A percentile compares a stretch with the other conserved stretches of the same genome.
Conservation (phyloP, 1,140 invertebrate species). For the Episyrphus balteatus region DNA sequence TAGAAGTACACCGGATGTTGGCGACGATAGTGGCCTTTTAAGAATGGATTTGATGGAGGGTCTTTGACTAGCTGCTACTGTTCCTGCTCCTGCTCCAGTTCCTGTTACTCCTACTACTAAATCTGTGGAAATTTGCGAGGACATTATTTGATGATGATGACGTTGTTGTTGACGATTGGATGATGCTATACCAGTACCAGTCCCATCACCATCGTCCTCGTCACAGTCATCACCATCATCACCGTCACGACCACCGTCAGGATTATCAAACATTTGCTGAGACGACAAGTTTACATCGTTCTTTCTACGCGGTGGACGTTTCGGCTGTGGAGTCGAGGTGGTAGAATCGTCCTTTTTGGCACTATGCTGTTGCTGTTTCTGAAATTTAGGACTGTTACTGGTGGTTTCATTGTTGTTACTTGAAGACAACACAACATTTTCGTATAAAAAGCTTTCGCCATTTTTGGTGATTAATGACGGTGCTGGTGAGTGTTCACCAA, state of each 20-base stretch:
- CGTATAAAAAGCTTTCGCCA: constrained; percentile 36
- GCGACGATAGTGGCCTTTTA: constrained; percentile 44
- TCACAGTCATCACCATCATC: background rate
- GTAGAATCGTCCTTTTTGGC: too few relatives aligned
- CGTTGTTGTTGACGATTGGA: background rate
- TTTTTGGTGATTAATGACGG: constrained; percentile 10
- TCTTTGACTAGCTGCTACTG: too few relatives aligned
- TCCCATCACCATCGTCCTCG: background rate
- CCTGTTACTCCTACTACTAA: background rate
- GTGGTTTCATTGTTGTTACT: constrained; percentile 1
- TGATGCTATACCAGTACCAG: background rate
- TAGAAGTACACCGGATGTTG: background rate
- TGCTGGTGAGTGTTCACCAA: constrained; percentile 28
- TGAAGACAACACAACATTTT: constrained; percentile 28
- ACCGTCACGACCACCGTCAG: too few relatives aligned
- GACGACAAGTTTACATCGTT: constrained; percentile 7
- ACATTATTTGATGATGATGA: background rate
- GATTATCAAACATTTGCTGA: too few relatives aligned
- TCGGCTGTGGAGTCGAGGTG: constrained; percentile 15
- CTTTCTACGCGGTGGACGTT: constrained; percentile 32
- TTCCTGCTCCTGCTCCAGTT: too few relatives aligned
- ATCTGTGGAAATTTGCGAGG: background rate
- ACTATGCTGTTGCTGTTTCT: too few relatives aligned
- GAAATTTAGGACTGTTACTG: background rate
- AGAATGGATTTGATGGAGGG: constrained; percentile 51